Evolutionary conservation across 2,797 vertebrate species (phyloP).

Genomic region (Zalophus californianus): DNA sequence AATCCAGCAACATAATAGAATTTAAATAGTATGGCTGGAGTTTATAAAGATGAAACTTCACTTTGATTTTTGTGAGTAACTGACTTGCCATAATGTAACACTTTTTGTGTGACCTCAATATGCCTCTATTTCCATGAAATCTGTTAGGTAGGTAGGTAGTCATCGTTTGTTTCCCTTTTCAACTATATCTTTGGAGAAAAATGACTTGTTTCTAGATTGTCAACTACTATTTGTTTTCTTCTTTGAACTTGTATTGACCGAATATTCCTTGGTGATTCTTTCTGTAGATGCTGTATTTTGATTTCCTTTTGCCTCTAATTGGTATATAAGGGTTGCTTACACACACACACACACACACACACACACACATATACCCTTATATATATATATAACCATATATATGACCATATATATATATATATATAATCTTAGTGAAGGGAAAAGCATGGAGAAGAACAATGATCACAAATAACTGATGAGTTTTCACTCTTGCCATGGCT

Average conservation of each 20-base stretch:
- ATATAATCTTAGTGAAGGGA: neutral
- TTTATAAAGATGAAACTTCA: slow-evolving; percentile 18
- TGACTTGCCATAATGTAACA: neutral
- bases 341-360: no score
- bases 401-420: neutral
- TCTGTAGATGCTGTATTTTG: neutral
- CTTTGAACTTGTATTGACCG: neutral
- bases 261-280: neutral
- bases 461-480: neutral
- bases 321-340: neutral
- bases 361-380: no score
- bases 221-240: neutral
- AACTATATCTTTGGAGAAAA: neutral
- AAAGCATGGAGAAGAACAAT: neutral
- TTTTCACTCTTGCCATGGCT: neutral
- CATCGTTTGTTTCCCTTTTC: neutral
- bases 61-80: neutral
- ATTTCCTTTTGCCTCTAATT: neutral
- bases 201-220: neutral
- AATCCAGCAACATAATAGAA: neutral
- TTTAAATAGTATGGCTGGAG: neutral
- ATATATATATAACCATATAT: no score
- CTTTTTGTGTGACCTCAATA: neutral
- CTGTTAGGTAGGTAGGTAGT: neutral
- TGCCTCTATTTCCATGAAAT: neutral